Base-by-base conservation (phyloP, 2,888 invertebrate species). In the Sarcophaga caerulescens region DNA sequence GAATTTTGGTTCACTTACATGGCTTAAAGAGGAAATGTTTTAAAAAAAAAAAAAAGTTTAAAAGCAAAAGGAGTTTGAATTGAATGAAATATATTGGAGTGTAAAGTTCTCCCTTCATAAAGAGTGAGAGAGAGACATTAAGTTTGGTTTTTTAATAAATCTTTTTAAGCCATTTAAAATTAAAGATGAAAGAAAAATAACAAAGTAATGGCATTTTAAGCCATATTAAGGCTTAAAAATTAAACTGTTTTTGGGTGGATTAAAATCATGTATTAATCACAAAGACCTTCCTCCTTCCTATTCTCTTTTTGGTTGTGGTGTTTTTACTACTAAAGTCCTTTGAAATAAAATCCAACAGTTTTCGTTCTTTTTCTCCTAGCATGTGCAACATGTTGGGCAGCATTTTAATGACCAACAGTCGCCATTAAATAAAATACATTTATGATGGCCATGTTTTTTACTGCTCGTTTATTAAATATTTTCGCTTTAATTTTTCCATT, bases 341-440 rank as follows among this genome's bases (percentile, higher is more conserved):
- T 75, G 19, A 35, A 65, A 70, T n/a, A 35, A n/a, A n/a, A n/a
- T 25, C 73, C 66, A 78, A 60, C 44, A 14, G 60, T 23, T 52
- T 65, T 77, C 44, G 45, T 14, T 71, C 23, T 68, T 23, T 75
- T 57, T 45, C 17, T 17, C 1, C 17, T 52, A 14, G 17, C 17
- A 62, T 47, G 14, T 78, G 84, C 86, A 86, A 86, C 86, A 86
- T 86, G 86, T 86, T 86, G 81, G 84, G 66, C 73, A 78, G 81
- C n/a, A 63, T 70, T 78, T 86, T 84, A 78, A 81, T 84, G 78
- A n/a, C 62, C 84, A 63, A 77, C 63, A 74, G 69, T 81, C 83
- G 80, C 73, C 68, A 77, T 84, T 69, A 35, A 35, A 35, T 35
- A 77, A 83, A 78, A 71, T 81, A 74, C 78, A 66, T 68, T 86